Evolutionary conservation across 2,888 invertebrate genomes (phyloP), one percentile per base, ranked within the genome.

Genomic region (Onthophagus sagittarius): DNA sequence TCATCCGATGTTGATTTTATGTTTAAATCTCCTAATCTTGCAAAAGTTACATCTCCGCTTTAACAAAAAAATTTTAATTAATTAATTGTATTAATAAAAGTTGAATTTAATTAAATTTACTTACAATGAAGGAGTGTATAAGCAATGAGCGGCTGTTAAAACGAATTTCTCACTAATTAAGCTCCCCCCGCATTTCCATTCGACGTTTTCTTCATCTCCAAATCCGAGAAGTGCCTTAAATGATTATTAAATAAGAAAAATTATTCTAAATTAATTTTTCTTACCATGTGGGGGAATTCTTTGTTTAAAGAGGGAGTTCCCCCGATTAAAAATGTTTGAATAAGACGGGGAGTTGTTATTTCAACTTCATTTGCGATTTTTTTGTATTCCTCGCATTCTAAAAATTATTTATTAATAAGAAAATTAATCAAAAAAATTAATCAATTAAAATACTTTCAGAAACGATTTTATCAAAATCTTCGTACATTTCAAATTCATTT

Each of bases 141-240:
- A 62, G 78, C 92, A 92, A 80, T 92, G 92, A 0, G 90, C 91
- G 0, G 91, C 91, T 0, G 91, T 90, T 4, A 92, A 81, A 62
- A 92, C 88, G 81, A 88, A 90, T 7, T 84, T 84, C 0, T 89
- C 78, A 71, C 89, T 89, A 71, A 92, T 88, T 13, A 92, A 84
- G 3, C 88, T 87, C 0, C 92, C 92, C 0, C 92, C 92, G 78
- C 92, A 92, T 3, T 77, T 78, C 86, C 88, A 89, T 0, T 76
- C 71, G 76, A 86, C 85, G 13, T 72, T 71, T 32, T 73, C 75
- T n/a, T 75, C 76, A 6, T 67, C 33, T 67, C 72, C 72, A 72
- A 73, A 77, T 7, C 77, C 77, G 33, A 77, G 63, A 69, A 74
- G 72, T 5, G 77, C 75, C 77, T 77, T 67, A 62, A 77, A 72